phyloP scores from a whole-genome alignment of 2,888 invertebrate genomes.

The Scrobipalpa costella region DNA sequence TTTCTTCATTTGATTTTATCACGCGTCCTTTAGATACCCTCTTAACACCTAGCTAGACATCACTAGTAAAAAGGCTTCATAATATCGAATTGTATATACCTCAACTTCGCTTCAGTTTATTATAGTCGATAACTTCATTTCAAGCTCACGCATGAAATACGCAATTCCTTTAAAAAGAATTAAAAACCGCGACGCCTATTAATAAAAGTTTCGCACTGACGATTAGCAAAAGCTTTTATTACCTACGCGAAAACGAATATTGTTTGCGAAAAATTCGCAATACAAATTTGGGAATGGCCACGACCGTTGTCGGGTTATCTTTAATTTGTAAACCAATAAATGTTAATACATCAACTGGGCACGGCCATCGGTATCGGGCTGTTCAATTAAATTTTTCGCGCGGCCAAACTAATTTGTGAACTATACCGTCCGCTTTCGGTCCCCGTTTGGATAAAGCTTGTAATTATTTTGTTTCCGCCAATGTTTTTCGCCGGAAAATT shows the following conservation, averaged over 20 bases:
- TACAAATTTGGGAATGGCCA: slow-evolving; percentile 44
- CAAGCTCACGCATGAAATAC: slow-evolving; percentile 30
- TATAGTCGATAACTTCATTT: too few species aligned
- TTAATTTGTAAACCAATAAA: slow-evolving; percentile 80
- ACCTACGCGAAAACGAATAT: slow-evolving; percentile 52
- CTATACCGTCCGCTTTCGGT: slow-evolving; percentile 63
- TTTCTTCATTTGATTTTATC: too few species aligned
- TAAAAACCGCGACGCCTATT: slow-evolving; percentile 43
- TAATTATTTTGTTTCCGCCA: slow-evolving; percentile 71
- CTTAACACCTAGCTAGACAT: too few species aligned
- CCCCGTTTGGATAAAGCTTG: slow-evolving; percentile 49
- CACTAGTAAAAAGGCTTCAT: too few species aligned
- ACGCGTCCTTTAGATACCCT: too few species aligned
- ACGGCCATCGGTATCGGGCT: slow-evolving; percentile 47
- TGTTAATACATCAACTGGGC: slow-evolving; percentile 75
- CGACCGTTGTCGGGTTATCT: slow-evolving; percentile 60
- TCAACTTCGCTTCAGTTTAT: too few species aligned
- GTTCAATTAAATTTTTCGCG: slow-evolving; percentile 71
- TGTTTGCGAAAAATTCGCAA: slow-evolving; percentile 54
- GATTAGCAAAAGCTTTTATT: slow-evolving; percentile 52
- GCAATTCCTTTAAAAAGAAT: slow-evolving; percentile 44
- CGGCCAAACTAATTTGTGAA: slow-evolving; percentile 75
- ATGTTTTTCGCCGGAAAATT: slow-evolving; percentile 71
- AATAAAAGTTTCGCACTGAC: slow-evolving; percentile 51
- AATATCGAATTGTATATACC: too few species aligned